Evolutionary conservation across 2,113 vertebrate species (phyloP).

Genomic region (Rattus rattus): DNA sequence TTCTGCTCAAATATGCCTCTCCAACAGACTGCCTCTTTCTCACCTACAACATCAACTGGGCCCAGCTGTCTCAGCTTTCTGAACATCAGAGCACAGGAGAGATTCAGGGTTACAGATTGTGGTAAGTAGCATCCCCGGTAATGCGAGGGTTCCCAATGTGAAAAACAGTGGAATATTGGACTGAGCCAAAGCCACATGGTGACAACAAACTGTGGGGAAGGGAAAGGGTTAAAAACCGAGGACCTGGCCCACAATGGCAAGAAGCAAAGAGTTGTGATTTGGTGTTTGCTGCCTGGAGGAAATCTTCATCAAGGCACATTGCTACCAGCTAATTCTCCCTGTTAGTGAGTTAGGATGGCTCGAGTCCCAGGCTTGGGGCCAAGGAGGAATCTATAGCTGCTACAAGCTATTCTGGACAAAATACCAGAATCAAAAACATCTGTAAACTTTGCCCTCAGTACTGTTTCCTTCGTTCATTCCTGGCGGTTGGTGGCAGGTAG

Average conservation of each 20-base stretch:
- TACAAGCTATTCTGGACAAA: slow-evolving; percentile 50
- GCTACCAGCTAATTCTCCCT: slow-evolving; percentile 72
- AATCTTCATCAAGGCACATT: slow-evolving; percentile 78
- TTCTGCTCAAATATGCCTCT: neutral
- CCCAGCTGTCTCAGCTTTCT: slow-evolving; percentile 21
- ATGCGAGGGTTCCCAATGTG: slow-evolving; percentile 31
- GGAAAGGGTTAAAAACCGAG: slow-evolving; percentile 1
- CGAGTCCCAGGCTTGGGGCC: slow-evolving; percentile 42
- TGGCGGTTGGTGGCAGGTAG: slow-evolving; percentile 61
- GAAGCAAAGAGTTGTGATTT: slow-evolving; percentile 41
- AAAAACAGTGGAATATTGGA: slow-evolving; percentile 50
- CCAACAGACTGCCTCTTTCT: slow-evolving; percentile 19
- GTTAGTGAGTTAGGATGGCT: slow-evolving; percentile 55
- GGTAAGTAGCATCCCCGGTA: slow-evolving; percentile 43
- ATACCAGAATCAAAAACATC: slow-evolving; percentile 58
- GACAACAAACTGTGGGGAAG: neutral
- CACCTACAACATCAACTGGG: neutral
- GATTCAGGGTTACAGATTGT: slow-evolving; percentile 12
- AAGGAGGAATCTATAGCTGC: slow-evolving; percentile 53
- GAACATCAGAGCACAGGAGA: neutral
- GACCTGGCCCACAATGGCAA: slow-evolving; percentile 1
- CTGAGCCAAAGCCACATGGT: slow-evolving; percentile 47
- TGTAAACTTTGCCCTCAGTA: slow-evolving; percentile 71
- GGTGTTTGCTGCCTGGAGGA: slow-evolving; percentile 52
- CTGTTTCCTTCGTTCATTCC: slow-evolving; percentile 62